Conservation (phyloP, 2,888 invertebrate species). For the Fissipunctia ypsillon region DNA sequence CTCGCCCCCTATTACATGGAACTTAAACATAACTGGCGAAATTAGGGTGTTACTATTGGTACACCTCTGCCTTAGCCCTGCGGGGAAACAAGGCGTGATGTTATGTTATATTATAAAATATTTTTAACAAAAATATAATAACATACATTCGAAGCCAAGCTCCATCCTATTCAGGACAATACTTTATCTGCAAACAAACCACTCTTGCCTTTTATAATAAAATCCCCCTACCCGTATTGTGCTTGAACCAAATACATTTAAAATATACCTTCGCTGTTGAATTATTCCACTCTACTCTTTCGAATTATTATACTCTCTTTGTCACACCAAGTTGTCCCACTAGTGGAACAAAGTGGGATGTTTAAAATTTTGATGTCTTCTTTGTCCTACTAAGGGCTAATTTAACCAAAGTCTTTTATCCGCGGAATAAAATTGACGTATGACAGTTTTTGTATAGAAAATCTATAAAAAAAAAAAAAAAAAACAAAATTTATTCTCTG, state of each 20-base stretch:
- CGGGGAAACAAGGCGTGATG: too few relatives aligned
- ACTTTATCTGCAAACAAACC: slow-evolving; percentile 49
- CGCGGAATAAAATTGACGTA: too few relatives aligned
- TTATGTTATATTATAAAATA: too few relatives aligned
- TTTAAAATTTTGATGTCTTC: not conserved
- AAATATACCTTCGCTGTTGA: slow-evolving; percentile 32
- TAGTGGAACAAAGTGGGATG: not conserved
- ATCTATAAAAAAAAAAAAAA: too few relatives aligned
- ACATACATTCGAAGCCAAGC: slow-evolving; percentile 61
- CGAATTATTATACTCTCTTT: too few relatives aligned
- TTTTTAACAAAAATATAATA: slow-evolving; percentile 28
- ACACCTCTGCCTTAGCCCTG: too few relatives aligned
- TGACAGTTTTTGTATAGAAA: too few relatives aligned
- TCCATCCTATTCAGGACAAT: slow-evolving; percentile 50
- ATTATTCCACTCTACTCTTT: slow-evolving; percentile 10
- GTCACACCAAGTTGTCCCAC: not conserved
- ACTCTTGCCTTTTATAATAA: slow-evolving; percentile 52
- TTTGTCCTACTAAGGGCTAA: not conserved
- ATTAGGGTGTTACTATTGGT: too few relatives aligned
- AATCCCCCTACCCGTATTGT: slow-evolving; percentile 44
- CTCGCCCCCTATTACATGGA: too few relatives aligned
- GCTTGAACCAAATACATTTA: slow-evolving; percentile 57
- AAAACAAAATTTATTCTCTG: too few relatives aligned
- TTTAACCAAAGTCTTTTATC: too few relatives aligned
- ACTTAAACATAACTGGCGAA: too few relatives aligned